A percentile compares a stretch with the other conserved stretches of the same genome.
Conservation (phyloP, 2,113 vertebrate genomes). For the Zosterops pallidus region DNA sequence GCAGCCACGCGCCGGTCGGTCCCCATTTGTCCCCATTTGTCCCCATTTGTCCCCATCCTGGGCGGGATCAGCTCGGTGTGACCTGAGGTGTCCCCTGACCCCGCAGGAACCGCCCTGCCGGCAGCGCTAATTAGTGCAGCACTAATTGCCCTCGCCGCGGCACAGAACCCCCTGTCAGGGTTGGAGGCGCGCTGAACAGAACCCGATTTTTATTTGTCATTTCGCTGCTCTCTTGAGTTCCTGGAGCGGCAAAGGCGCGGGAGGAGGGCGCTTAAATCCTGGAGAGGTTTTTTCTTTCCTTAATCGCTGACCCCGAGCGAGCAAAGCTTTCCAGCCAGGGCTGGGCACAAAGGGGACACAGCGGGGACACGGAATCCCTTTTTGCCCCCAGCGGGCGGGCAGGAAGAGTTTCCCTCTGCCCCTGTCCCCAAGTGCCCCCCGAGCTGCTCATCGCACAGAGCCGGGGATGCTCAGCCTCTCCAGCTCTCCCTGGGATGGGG, state of each 20-base stretch:
- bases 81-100: background rate
- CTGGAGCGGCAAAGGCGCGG: background rate
- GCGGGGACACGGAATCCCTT: background rate
- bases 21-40: background rate
- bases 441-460: background rate
- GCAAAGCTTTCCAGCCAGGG: background rate
- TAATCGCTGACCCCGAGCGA: background rate
- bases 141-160: background rate
- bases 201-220: background rate
- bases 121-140: background rate
- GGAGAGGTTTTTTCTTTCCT: background rate
- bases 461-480: fast-evolving
- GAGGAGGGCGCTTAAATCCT: background rate
- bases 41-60: too few species aligned
- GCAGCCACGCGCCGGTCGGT: fast-evolving
- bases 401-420: background rate
- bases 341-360: background rate
- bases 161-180: background rate
- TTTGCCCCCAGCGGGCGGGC: background rate
- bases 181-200: background rate
- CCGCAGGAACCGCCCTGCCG: fast-evolving
- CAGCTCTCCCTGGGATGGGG: fast-evolving
- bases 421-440: fast-evolving
- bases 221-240: background rate
- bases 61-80: fast-evolving